phyloP scores from a whole-genome alignment of 2,797 vertebrate genomes.

The Diglossa cyanea region DNA sequence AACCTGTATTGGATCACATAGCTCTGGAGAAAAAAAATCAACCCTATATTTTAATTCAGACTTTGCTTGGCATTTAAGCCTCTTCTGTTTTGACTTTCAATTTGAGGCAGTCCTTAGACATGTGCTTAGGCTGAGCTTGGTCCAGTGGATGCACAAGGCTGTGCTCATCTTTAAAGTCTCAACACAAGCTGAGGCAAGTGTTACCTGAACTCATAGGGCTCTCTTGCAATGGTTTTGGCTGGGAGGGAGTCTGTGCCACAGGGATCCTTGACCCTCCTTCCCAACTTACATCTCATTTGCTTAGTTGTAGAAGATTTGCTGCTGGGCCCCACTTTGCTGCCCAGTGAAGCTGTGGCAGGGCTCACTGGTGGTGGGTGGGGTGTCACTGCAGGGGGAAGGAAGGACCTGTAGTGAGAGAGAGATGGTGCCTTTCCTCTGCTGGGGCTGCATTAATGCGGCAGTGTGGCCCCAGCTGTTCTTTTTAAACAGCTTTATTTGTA shows the following conservation, averaged over 20 bases:
- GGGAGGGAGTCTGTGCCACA: neutral
- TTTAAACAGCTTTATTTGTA: neutral
- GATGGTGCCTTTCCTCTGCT: neutral
- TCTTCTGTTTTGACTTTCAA: neutral
- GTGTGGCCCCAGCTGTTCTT: constrained; percentile 33
- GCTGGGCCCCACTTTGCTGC: neutral
- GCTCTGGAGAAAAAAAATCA: neutral
- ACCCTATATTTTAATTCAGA: neutral
- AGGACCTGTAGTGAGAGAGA: neutral
- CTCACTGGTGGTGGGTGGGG: neutral
- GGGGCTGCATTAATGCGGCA: neutral
- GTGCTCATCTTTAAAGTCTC: neutral
- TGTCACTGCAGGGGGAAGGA: neutral
- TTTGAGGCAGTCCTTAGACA: neutral
- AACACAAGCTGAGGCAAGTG: neutral
- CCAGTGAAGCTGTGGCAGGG: neutral
- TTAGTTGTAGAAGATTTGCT: neutral
- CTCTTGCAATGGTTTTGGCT: neutral
- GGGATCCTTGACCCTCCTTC: neutral
- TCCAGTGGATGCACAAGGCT: fast-evolving
- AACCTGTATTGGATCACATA: neutral
- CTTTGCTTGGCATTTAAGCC: neutral
- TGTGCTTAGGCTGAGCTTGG: neutral
- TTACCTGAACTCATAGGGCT: fast-evolving
- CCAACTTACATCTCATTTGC: neutral